Evolutionary conservation across 2,888 invertebrate species (phyloP), one percentile per base, ranked within the genome.

Genomic region (Himalopsyche japonica): DNA sequence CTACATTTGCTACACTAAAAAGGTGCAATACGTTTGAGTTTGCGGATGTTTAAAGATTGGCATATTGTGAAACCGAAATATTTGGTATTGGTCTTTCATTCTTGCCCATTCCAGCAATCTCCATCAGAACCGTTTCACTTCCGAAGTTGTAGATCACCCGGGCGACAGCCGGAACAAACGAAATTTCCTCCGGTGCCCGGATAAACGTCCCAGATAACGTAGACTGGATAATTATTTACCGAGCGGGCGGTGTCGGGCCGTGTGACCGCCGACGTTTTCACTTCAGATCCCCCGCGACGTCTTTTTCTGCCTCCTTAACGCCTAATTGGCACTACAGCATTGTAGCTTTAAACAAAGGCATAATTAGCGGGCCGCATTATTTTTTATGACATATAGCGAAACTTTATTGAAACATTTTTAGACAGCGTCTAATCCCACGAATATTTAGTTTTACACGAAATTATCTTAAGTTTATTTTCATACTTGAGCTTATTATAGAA

Each of bases 121-220:
- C 24, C 15, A 34, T 78, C 37, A 18, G 1, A 78, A 15, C 47
- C 20, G 37, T 32, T 76, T 27, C 32, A 34, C 32, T 84, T 77
- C 57, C 79, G 49, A 20, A 49, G 76, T 70, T 76, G 80, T 84
- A 81, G 80, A 81, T 84, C 80, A 81, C 77, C n/a, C 24, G 48
- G 15, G 48, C 81, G 86, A 86, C 86, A 83, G 81, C 82, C 86
- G 86, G 86, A 86, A 86, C 86, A 83, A 86, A 84, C 86, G 80
- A 86, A 81, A 84, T 84, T 81, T 82, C 86, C 82, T 83, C 81
- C 84, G 76, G 49, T 80, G 82, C 70, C 82, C 80, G 82, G 82
- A 80, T 82, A 80, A 80, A 78, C 80, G 82, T 77, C 78, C 49
- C 80, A 79, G 82, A 82, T 81, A 78, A 77, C 37, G 82, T 64